Base-by-base conservation (phyloP, 2,113 vertebrate species). In the Gymnorhina tibicen region DNA sequence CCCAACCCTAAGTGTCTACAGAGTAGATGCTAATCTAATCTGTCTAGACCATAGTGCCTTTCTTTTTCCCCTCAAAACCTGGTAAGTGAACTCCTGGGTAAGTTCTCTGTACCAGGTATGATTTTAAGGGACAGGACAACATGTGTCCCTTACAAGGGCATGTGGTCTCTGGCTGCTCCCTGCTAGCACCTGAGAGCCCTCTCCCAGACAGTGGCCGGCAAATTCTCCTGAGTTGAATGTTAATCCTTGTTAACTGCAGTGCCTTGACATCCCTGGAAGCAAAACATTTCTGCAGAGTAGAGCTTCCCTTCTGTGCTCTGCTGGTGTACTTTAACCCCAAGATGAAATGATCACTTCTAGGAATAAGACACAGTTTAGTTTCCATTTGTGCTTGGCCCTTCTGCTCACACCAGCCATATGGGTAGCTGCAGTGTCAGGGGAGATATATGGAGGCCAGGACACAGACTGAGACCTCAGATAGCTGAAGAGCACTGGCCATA, bases 11-110 rank as follows among this genome's bases (percentile, higher is more conserved):
- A 86, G 55, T 95, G 68, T 96, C 95, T 95, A 63, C 87, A 87
- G 26, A 72, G 72, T 39, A 93, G 92, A 94, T 96, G 86, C 69
- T 93, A 91, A 93, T 97, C 92, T 96, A 89, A 96, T 93, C 85
- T 93, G 60, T 92, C 88, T 95, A 89, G 95, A 84, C 86, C 91
- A 92, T 93, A 94, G 94, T 6, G 4, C n/a, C n/a, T n/a, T n/a
- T n/a, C n/a, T n/a, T n/a, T n/a, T n/a, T n/a, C n/a, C n/a, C n/a
- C n/a, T n/a, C n/a, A n/a, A n/a, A n/a, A n/a, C 0, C 13, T 63
- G 82, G 68, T 78, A 64, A 93, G 53, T 68, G 76, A 93, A 85
- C 84, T 92, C 58, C 64, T 37, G 94, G 95, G 84, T 93, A 91
- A 72, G 62, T 89, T 89, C 58, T 91, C 83, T 69, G 44, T 89